Evolutionary conservation across 2,888 invertebrate genomes (phyloP), one percentile per base, ranked within the genome.

Genomic region (Rhaphigaster nebulosa): DNA sequence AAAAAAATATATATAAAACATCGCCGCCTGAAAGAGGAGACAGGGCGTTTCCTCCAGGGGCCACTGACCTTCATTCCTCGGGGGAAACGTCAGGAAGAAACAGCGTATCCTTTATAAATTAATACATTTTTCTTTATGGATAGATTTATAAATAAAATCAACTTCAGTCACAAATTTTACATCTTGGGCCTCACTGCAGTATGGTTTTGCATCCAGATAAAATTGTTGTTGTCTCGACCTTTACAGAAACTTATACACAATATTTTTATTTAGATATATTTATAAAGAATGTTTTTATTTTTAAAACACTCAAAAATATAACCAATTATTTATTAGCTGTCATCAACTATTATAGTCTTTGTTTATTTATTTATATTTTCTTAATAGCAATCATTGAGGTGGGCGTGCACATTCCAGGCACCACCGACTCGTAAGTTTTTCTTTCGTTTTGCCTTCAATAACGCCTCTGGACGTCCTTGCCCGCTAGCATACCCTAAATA

Each of bases 401-500:
- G 41, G 38, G 38, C 13, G 80, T 38, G 41, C 26, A 26, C 26
- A 76, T 76, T 76, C 76, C 76, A 38, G 20, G 12, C 26, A 23
- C 20, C 80, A 80, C 80, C 80, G 80, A 80, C 80, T 41, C 41
- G 80, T 80, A 12, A 18, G 41, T 41, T 41, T 65, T 41, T 38
- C 8, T 23, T 80, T 80, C 41, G 18, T 80, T 41, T 80, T 80
- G 80, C 80, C 41, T 80, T 80, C 29, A 18, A 20, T 45, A 80
- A 80, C 80, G 80, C 80, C 80, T 80, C 26, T 80, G 80, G 41
- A 26, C 80, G 80, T 41, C 80, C 80, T 80, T 80, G 80, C 80
- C 26, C 41, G 41, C 41, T 38, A 41, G 23, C 41, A 26, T 18
- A 23, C 80, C n/a, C 80, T 80, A 80, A 80, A 80, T 80, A 80